Base-by-base conservation (phyloP, 2,113 vertebrate genomes). In the Tiliqua scincoides region DNA sequence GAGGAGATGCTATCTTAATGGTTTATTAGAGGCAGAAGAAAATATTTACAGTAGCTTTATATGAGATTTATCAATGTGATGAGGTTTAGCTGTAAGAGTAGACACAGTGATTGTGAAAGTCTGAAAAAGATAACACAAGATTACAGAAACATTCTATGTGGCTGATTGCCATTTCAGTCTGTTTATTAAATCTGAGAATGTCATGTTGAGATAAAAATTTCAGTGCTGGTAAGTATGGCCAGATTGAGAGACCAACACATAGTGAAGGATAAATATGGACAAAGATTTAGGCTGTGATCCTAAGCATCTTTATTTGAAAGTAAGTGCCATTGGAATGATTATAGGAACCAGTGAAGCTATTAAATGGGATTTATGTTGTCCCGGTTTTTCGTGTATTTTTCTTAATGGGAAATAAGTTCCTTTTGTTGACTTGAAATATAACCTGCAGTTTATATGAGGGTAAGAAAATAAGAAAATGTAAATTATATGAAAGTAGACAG, bases 51-150 rank as follows among this genome's bases (percentile, higher is more conserved):
- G 52, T 67, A 59, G 32, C 15, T 35, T 83, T 83, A 83, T 14
- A 83, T 83, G 68, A 73, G 21, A 73, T 83, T 73, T 43, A 73
- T 73, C 54, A 40, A 17, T 62, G 67, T 83, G 80, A 82, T 71
- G 68, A 59, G 52, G 35, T 83, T 83, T 83, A 40, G 48, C 52
- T 72, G 54, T 72, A 83, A 73, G 23, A 72, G 48, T 61, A 72
- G 81, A 40, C 67, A 82, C 35, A 61, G 4, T 73, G 68, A 73
- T 83, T 61, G 70, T 73, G 68, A 73, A 73, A 72, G 32, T 15
- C 43, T 83, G 43, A 72, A 81, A 61, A 25, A 17, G 54, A 72
- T 83, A 72, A 83, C n/a, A 18, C 54, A 83, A 73, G 68, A 73
- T 83, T 83, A 72, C 21, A 72, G 43, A 83, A 83, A 61, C 70